Base-by-base conservation (phyloP, 1,140 invertebrate genomes). In the Lasaia peninsularis region DNA sequence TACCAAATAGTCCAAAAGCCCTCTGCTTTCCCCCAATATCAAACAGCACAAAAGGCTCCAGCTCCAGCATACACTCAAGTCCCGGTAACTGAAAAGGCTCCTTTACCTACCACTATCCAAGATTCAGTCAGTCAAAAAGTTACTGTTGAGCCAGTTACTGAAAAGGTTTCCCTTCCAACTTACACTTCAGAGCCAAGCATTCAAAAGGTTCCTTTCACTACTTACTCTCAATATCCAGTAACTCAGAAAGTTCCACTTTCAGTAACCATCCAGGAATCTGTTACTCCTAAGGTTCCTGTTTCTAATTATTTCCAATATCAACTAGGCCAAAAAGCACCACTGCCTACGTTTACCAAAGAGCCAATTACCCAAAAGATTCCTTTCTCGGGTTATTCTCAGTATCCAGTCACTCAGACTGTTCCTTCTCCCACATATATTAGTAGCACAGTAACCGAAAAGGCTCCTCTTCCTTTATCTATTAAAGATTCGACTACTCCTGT, bases 361-460 rank as follows among this genome's bases (percentile, higher is more conserved):
- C 44, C 44, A 48, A 20, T 9, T 24, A 21, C 4, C 11, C 44
- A 48, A 11, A 48, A 48, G 11, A 2, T 48, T 48, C 44, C 44
- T 11, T 48, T 48, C 44, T 21, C 44, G 10, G 9, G 18, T 24
- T 48, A n/a, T 20, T 24, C 44, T 24, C 44, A 48, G 21, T 48
- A 24, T 24, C 4, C 20, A 48, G 44, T 21, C n/a, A 21, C 44
- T 11, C 20, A 48, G 1, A 48, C 20, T 7, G 44, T 21, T 10
- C 44, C 44, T 24, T 18, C 44, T 48, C 5, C 44, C 11, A 4
- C 44, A 48, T 48, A 48, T 10, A 1, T 48, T 6, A 48, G 44
- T 12, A 48, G 11, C 18, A 21, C 18, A 48, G 44, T 48, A n/a
- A 21, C 44, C 21, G 44, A 48, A 20, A 48, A 48, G 44, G 44